A percentile compares a stretch with the other conserved stretches of the same genome.
phyloP scores from a whole-genome alignment of 2,888 invertebrate species.

The Cerastoderma edule region DNA sequence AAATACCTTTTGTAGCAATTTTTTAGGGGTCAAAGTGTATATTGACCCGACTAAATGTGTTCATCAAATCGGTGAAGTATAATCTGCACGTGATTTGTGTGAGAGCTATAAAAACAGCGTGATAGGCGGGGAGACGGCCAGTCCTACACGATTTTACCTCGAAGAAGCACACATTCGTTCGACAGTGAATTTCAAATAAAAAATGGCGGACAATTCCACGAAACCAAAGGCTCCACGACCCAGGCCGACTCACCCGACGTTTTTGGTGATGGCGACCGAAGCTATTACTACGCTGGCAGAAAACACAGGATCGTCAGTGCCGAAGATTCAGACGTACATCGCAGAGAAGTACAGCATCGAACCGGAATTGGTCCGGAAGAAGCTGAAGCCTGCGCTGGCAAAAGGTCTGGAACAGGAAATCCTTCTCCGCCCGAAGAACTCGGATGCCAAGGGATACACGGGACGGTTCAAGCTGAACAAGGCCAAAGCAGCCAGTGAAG shows the following conservation, averaged over 20 bases:
- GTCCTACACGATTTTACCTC: not conserved
- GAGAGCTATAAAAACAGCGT: constrained; percentile 3
- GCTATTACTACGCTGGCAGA: constrained; percentile 59
- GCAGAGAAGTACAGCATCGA: constrained; percentile 67
- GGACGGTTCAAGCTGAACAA: constrained; percentile 64
- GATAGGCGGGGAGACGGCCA: constrained; percentile 13
- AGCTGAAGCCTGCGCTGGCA: constrained; percentile 65
- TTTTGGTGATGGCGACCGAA: constrained; percentile 64
- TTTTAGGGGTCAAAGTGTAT: too few relatives aligned
- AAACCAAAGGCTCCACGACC: constrained; percentile 44
- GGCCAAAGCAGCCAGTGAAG: constrained; percentile 39
- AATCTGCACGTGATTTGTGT: not conserved
- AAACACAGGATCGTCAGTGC: constrained; percentile 67
- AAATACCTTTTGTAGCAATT: too few relatives aligned
- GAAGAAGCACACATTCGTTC: not conserved
- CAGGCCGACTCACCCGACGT: constrained; percentile 60
- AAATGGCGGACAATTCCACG: constrained; percentile 45
- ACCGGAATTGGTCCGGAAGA: constrained; percentile 46
- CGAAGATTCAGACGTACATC: constrained; percentile 67
- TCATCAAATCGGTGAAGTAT: not conserved
- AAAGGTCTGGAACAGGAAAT: constrained; percentile 65
- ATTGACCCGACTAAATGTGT: too few relatives aligned
- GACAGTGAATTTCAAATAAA: not conserved
- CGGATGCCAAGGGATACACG: constrained; percentile 59
- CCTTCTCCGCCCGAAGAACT: constrained; percentile 64